These are phyloP conservation scores for Notamacropus eugenii DNA, from an alignment of 2,797 vertebrate genomes.

Conservation along the genomic window DNA sequence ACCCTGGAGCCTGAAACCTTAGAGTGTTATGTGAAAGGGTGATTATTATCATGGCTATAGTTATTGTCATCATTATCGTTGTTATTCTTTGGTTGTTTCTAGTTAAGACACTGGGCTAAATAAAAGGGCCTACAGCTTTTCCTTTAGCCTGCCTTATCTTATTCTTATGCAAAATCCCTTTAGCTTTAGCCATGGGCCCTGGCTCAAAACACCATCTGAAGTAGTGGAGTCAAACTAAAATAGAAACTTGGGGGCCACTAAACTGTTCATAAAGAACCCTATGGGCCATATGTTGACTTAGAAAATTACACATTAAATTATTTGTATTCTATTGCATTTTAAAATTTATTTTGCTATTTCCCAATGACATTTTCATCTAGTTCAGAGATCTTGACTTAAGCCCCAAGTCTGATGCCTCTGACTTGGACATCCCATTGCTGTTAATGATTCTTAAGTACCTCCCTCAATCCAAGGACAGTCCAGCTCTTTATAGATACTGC, in stretches of 20 bases:
- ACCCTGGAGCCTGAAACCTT: no score
- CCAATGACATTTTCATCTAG: not conserved
- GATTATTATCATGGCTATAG: no score
- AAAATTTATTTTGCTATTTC: not conserved
- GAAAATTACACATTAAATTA: not conserved
- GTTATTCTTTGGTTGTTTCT: no score
- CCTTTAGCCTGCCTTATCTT: not conserved
- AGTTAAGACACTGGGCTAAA: no score
- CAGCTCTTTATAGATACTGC: not conserved
- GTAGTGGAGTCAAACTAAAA: not conserved
- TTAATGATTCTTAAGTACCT: not conserved
- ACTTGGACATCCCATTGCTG: not conserved
- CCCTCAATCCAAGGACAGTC: not conserved
- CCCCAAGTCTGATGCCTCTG: not conserved
- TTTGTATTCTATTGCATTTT: not conserved
- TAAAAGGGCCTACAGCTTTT: not conserved
- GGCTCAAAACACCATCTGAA: not conserved
- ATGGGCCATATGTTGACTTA: not conserved
- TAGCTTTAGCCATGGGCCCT: not conserved
- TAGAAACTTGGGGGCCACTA: not conserved
- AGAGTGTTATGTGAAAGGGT: no score
- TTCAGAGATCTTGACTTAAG: not conserved
- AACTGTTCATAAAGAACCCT: not conserved
- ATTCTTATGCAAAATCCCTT: not conserved
- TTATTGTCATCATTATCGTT: no score